Evolutionary conservation across 2,888 invertebrate species (phyloP), one percentile per base, ranked within the genome.

Genomic region (Thera obeliscata): DNA sequence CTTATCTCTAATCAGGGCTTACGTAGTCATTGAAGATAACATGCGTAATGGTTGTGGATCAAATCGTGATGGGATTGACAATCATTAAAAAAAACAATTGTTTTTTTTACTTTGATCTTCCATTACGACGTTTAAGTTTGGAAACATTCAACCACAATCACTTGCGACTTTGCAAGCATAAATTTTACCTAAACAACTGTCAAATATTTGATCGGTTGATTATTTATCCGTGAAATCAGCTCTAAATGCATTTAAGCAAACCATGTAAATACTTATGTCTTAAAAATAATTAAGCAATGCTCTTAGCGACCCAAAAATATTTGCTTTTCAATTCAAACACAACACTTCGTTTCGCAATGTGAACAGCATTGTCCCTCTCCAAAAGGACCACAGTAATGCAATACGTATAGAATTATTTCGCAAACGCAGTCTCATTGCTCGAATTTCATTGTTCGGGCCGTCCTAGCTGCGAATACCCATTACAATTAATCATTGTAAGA

Each of bases 381-480:
- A 76, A 76, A 77, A 77, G 69, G 72, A 78, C 80, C 79, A 70
- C 74, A 56, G 48, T 75, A 83, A 80, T 74, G 70, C 61, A 65
- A 69, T 69, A 59, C 12, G 46, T 54, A 64, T 64, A 55, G 58
- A 59, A 61, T 55, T 66, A 73, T 85, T 84, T 84, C 79, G 78
- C 74, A 82, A 81, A 73, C 70, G 69, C 67, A 72, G 70, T 70
- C 73, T 66, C 72, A 72, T 63, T 75, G 71, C 70, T 75, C 73
- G 73, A 77, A 74, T 73, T 73, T 75, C 77, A 82, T 80, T 81
- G 80, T 82, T 77, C 70, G 61, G 65, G 54, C 64, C 64, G 70
- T 66, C 67, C 70, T 64, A 50, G 64, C 61, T 70, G 64, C 62
- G 76, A 74, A 74, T 73, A 74, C 73, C 75, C 74, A 73, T 71